These are phyloP conservation scores for Acanthochromis polyacanthus DNA, from an alignment of 2,113 vertebrate genomes.

Conservation along the genomic window DNA sequence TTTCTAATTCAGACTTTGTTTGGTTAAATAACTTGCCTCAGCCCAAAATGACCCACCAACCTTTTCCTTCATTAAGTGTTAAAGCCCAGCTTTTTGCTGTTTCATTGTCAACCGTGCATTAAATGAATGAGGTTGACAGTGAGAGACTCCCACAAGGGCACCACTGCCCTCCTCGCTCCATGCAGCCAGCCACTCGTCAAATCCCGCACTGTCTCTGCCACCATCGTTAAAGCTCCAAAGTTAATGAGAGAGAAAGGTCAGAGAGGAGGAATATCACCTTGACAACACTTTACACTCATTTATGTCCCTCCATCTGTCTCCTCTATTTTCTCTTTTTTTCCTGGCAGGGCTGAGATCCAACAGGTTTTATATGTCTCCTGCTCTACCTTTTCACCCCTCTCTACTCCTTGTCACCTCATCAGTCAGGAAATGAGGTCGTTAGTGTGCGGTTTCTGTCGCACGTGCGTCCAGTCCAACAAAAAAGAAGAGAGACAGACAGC, in stretches of 20 bases:
- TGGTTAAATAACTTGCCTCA: slow-evolving; percentile 10
- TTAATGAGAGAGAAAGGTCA: slow-evolving; percentile 82
- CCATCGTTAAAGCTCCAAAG: slow-evolving; percentile 73
- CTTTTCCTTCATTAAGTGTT: slow-evolving; percentile 20
- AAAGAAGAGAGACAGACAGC: background rate
- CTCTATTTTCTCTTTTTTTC: slow-evolving; percentile 53
- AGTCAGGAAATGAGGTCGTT: slow-evolving; percentile 80
- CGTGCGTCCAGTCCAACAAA: slow-evolving; percentile 46
- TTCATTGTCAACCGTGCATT: slow-evolving; percentile 30
- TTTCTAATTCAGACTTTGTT: slow-evolving; percentile 33
- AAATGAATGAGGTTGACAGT: slow-evolving; percentile 52
- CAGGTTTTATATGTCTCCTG: slow-evolving; percentile 70
- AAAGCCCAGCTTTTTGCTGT: slow-evolving; percentile 18
- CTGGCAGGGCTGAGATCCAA: slow-evolving; percentile 64
- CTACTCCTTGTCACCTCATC: slow-evolving; percentile 63
- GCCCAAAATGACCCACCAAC: slow-evolving; percentile 34
- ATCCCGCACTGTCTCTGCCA: slow-evolving; percentile 52
- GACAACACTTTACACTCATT: slow-evolving; percentile 73
- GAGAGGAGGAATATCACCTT: slow-evolving; percentile 78
- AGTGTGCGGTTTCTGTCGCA: slow-evolving; percentile 62
- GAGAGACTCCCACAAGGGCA: slow-evolving; percentile 50
- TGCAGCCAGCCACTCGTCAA: slow-evolving; percentile 65
- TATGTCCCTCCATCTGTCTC: slow-evolving; percentile 72
- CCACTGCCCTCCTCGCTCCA: slow-evolving; percentile 15
- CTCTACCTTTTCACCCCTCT: slow-evolving; percentile 56